Conservation (phyloP, 2,113 vertebrate species). For the Embiotoca jacksoni region DNA sequence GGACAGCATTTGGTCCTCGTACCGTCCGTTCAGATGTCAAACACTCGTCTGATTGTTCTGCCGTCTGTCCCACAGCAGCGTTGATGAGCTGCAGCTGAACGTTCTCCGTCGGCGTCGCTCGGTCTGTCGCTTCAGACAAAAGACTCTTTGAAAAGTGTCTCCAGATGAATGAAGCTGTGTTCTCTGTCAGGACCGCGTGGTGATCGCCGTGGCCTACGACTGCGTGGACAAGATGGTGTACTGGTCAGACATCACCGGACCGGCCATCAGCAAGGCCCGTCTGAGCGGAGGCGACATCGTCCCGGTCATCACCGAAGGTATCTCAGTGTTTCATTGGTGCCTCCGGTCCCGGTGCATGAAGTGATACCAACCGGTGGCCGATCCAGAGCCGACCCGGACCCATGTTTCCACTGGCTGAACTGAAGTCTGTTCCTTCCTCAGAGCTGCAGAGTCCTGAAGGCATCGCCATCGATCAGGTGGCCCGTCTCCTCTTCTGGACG, state of each 20-base stretch:
- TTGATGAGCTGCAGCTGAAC: not conserved
- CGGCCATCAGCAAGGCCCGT: slow-evolving; percentile 89
- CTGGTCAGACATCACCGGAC: slow-evolving; percentile 93
- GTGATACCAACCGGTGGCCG: no score
- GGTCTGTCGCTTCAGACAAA: slow-evolving; percentile 9
- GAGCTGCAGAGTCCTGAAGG: slow-evolving; percentile 95
- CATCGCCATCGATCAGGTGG: slow-evolving; percentile 90
- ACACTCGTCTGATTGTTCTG: no score
- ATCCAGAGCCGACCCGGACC: no score
- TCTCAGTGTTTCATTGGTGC: no score
- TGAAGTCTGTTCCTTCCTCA: slow-evolving; percentile 55
- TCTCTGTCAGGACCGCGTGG: slow-evolving; percentile 88
- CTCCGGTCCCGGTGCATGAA: no score
- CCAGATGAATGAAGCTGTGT: slow-evolving; percentile 9
- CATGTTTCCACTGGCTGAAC: not conserved
- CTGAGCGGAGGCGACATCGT: slow-evolving; percentile 87
- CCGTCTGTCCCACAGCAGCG: not conserved
- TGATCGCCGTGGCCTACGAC: slow-evolving; percentile 93
- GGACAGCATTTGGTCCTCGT: no score
- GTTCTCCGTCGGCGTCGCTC: not conserved
- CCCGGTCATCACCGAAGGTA: slow-evolving; percentile 88
- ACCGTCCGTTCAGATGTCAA: no score
- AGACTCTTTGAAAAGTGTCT: slow-evolving; percentile 18
- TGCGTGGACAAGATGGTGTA: slow-evolving; percentile 92
- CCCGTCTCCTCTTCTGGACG: slow-evolving; percentile 96